These are phyloP conservation scores for Chaenogobius annularis DNA, from an alignment of 2,113 vertebrate genomes.

Conservation along the genomic window DNA sequence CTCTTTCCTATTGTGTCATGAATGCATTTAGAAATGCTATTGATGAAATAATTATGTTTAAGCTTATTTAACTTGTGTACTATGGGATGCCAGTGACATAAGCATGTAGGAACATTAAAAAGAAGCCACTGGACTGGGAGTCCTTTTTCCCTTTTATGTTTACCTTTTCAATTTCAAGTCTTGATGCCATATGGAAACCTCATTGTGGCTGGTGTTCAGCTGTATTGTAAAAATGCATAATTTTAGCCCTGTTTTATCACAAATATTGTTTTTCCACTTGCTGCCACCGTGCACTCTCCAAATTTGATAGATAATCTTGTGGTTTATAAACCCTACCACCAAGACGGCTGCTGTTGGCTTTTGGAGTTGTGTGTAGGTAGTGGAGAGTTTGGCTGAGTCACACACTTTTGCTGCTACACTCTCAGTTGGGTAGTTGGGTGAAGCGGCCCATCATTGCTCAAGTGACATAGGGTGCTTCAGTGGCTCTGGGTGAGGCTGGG, in stretches of 20 bases:
- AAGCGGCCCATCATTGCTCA: slow-evolving; percentile 52
- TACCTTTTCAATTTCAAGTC: slow-evolving; percentile 61
- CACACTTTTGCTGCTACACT: no score
- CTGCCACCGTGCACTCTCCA: slow-evolving; percentile 24
- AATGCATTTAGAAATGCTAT: no score
- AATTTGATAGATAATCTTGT: slow-evolving; percentile 48
- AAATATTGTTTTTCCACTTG: slow-evolving; percentile 55
- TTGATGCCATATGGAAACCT: slow-evolving; percentile 41
- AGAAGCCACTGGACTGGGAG: slow-evolving; percentile 59
- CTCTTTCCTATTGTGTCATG: no score
- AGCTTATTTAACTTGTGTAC: no score
- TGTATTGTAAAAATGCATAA: slow-evolving; percentile 26
- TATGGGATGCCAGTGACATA: slow-evolving; percentile 62
- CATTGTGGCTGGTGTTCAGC: slow-evolving; percentile 40
- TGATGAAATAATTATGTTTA: no score
- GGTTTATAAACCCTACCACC: slow-evolving; percentile 27
- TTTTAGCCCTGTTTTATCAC: background rate
- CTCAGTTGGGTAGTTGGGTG: background rate
- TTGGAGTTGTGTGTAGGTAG: background rate
- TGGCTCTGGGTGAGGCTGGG: slow-evolving; percentile 61
- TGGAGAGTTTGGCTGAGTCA: no score
- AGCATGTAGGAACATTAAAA: slow-evolving; percentile 68
- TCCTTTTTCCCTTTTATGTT: slow-evolving; percentile 61
- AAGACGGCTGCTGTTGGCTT: slow-evolving; percentile 48
- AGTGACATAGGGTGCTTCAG: slow-evolving; percentile 55